These are phyloP conservation scores for Ips nitidus DNA, from an alignment of 1,140 invertebrate species.

Conservation along the genomic window DNA sequence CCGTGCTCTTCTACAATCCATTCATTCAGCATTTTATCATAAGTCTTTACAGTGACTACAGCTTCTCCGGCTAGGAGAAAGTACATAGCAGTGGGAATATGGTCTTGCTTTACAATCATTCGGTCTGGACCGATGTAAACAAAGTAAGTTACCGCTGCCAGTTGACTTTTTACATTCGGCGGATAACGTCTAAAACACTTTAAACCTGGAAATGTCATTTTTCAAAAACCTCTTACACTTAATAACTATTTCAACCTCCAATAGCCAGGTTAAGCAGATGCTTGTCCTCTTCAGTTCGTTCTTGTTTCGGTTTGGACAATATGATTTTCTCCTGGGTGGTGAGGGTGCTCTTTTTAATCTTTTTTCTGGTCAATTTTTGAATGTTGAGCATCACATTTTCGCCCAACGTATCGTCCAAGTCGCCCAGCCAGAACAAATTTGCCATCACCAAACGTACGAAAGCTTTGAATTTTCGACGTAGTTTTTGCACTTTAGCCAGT, in stretches of 20 bases:
- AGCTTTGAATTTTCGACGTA: constrained; percentile 59
- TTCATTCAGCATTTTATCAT: constrained; percentile 55
- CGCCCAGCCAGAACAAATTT: constrained; percentile 59
- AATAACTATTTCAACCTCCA: constrained; percentile 47
- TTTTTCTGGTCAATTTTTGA: constrained; percentile 54
- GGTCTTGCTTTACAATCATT: constrained; percentile 59
- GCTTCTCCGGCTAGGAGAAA: constrained; percentile 62
- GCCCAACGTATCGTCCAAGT: constrained; percentile 52
- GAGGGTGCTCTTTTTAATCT: constrained; percentile 56
- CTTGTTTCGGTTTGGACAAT: constrained; percentile 54
- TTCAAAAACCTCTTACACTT: not conserved
- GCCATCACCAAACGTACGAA: constrained; percentile 57
- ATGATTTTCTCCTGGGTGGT: constrained; percentile 44
- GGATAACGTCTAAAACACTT: constrained; percentile 61
- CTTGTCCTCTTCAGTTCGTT: constrained; percentile 58
- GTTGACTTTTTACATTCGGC: constrained; percentile 56
- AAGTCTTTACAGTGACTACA: constrained; percentile 54
- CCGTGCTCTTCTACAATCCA: constrained; percentile 49
- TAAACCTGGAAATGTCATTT: constrained; percentile 36
- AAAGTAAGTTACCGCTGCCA: constrained; percentile 59
- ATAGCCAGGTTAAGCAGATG: constrained; percentile 57
- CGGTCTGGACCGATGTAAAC: constrained; percentile 58
- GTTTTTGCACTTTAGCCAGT: constrained; percentile 47
- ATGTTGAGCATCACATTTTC: constrained; percentile 58
- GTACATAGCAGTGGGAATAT: constrained; percentile 57